Conservation (phyloP, 2,888 invertebrate species). For the Beris chalybata region DNA sequence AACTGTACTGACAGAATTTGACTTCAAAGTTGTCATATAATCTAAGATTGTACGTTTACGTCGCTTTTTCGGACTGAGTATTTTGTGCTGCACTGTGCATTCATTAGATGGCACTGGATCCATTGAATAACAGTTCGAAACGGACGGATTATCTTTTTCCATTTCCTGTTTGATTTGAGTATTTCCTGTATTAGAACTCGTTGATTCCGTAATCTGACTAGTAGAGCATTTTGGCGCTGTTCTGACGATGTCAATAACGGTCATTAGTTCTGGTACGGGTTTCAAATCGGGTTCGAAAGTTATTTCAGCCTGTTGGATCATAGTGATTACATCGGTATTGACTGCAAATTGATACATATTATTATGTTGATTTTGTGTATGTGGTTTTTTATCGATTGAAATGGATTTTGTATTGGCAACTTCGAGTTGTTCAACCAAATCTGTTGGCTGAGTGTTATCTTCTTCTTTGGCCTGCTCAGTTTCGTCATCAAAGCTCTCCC, state of each 20-base stretch:
- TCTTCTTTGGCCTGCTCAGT: not conserved
- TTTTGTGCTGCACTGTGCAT: not conserved
- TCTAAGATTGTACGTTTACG: conserved; percentile 15
- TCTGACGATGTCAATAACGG: not conserved
- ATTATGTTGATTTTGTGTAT: not conserved
- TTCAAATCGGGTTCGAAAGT: conserved; percentile 5
- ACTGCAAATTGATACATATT: not conserved
- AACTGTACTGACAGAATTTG: not conserved
- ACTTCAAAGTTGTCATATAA: not conserved
- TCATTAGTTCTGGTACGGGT: not conserved
- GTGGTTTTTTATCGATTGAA: not conserved
- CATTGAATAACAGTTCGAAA: no score
- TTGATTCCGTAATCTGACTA: no score
- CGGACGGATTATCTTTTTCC: no score
- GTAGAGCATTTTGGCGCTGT: no score
- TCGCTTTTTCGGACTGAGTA: not conserved
- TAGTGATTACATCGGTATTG: not conserved
- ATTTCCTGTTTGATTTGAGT: no score
- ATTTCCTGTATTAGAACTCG: no score
- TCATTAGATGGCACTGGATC: not conserved
- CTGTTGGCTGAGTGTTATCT: not conserved
- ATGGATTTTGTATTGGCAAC: no score
- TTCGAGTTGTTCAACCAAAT: not conserved
- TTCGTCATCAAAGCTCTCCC: not conserved
- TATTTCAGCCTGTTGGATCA: conserved; percentile 21